These are phyloP conservation scores for Rutpela maculata DNA, from an alignment of 2,888 invertebrate genomes.

Conservation along the genomic window DNA sequence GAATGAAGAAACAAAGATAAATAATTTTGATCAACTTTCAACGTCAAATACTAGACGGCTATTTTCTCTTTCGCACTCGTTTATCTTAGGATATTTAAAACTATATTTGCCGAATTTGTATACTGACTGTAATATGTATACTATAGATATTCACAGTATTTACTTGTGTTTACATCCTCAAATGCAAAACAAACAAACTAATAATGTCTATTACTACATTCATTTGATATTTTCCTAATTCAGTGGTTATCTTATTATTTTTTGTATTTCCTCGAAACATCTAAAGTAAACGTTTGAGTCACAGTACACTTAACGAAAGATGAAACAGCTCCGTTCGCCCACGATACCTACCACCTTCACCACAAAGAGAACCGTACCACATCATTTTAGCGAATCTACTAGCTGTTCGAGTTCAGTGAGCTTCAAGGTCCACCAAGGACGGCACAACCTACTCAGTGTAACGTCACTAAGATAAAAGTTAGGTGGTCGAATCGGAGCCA, in stretches of 20 bases:
- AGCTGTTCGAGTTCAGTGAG: conserved; percentile 42
- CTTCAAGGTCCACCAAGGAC: conserved; percentile 44
- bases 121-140: too few species aligned
- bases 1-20: too few species aligned
- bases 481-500: conserved; percentile 19
- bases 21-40: too few species aligned
- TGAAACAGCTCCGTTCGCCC: not conserved
- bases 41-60: too few species aligned
- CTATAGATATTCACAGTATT: too few species aligned
- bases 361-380: conserved; percentile 34
- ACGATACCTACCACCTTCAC: conserved; percentile 20
- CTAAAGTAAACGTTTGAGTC: not conserved
- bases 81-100: too few species aligned
- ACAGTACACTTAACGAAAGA: not conserved
- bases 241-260: not conserved
- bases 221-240: not conserved
- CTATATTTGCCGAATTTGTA: too few species aligned
- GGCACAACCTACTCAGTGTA: conserved; percentile 27
- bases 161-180: too few species aligned
- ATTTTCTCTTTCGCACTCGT: too few species aligned
- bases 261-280: not conserved
- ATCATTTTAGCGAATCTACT: conserved; percentile 1
- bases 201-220: not conserved
- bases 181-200: not conserved
- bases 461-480: conserved; percentile 26